Conservation (phyloP, 2,888 invertebrate genomes). For the Drosophila meridiana region DNA sequence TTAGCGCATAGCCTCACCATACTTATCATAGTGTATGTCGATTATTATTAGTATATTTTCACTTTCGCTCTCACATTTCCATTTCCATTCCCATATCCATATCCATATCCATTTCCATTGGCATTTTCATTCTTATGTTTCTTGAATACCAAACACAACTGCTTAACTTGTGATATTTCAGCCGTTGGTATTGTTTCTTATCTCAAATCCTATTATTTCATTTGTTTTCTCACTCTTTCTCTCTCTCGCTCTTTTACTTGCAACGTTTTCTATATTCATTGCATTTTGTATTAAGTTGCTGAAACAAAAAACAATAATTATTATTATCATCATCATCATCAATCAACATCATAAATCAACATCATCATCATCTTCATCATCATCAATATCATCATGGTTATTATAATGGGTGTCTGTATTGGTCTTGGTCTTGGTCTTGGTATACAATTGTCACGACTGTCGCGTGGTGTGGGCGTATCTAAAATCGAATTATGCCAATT, state of each 20-base stretch:
- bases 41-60: constrained; percentile 11
- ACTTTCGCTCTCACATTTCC: constrained; percentile 2
- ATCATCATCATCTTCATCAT: not conserved
- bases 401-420: constrained; percentile 24
- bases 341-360: not conserved
- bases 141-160: constrained; percentile 12
- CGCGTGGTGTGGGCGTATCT: constrained; percentile 14
- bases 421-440: constrained; percentile 15
- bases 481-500: not conserved
- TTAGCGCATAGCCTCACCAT: constrained; percentile 45
- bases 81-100: not conserved
- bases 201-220: constrained; percentile 10
- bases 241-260: constrained; percentile 10
- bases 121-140: constrained; percentile 10
- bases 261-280: constrained; percentile 35
- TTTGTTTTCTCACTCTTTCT: not conserved
- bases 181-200: constrained; percentile 12
- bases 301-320: constrained; percentile 8
- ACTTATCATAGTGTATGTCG: constrained; percentile 38
- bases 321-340: not conserved
- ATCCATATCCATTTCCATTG: constrained; percentile 5
- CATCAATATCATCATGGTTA: not conserved
- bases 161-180: constrained; percentile 18
- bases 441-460: not conserved
- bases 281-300: constrained; percentile 66